Evolutionary conservation across 2,888 invertebrate genomes (phyloP).

Genomic region (Eilema caniola): DNA sequence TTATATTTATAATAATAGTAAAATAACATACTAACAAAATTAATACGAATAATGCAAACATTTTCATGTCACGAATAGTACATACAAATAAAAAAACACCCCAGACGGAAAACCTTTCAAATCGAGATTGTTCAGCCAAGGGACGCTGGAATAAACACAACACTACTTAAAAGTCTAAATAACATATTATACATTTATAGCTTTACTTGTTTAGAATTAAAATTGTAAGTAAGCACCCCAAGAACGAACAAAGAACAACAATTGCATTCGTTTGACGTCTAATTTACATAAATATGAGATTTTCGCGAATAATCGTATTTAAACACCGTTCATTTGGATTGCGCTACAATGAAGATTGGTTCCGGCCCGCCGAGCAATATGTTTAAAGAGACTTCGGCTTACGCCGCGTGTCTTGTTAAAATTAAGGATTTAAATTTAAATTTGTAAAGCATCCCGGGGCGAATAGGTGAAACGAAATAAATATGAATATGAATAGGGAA

Average conservation of each 20-base stretch:
- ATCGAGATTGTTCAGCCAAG: background rate
- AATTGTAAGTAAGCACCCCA: constrained; percentile 40
- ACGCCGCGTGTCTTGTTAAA: constrained; percentile 80
- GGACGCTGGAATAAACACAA: constrained; percentile 5
- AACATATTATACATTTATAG: constrained; percentile 11
- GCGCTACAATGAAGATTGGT: constrained; percentile 77
- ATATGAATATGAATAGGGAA: constrained; percentile 87
- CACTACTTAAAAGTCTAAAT: constrained; percentile 8
- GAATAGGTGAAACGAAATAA: constrained; percentile 85
- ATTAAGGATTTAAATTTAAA: constrained; percentile 83
- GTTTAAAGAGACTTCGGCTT: constrained; percentile 54
- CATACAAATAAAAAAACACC: background rate
- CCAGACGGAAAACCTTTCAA: background rate
- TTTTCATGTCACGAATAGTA: background rate
- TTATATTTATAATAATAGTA: background rate
- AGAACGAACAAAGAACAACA: constrained; percentile 70
- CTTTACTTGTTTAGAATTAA: constrained; percentile 26
- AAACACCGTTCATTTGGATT: constrained; percentile 76
- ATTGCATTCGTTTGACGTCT: constrained; percentile 71
- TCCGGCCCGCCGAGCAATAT: constrained; percentile 77
- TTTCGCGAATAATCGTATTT: constrained; percentile 76
- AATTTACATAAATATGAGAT: constrained; percentile 84
- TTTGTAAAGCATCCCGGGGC: constrained; percentile 72
- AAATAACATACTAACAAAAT: background rate
- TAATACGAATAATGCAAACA: too few relatives aligned